phyloP scores from a whole-genome alignment of 2,113 vertebrate species.

The Aplodontia rufa region DNA sequence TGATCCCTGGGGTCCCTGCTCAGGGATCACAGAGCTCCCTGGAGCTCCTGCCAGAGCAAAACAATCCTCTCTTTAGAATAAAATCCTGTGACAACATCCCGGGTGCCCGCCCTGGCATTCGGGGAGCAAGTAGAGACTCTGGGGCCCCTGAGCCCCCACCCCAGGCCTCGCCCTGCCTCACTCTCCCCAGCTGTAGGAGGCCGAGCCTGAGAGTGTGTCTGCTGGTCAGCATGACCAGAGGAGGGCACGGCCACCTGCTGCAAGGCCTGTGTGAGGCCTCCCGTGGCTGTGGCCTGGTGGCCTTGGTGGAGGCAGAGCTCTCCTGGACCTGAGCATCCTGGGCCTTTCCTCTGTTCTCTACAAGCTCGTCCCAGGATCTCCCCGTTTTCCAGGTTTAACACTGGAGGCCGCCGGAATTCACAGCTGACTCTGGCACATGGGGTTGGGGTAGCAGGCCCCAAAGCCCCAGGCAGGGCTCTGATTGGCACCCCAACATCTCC shows the following conservation, averaged over 20 bases:
- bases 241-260: too few relatives aligned
- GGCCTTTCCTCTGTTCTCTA: not conserved
- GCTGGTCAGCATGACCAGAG: not conserved
- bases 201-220: not conserved
- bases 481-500: not conserved
- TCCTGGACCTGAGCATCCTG: not conserved
- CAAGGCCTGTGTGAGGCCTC: rapidly evolving
- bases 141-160: not conserved
- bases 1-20: not conserved
- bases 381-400: not conserved
- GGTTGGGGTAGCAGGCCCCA: not conserved
- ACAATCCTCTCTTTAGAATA: slow-evolving; percentile 29
- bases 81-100: not conserved
- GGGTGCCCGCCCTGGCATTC: not conserved
- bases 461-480: not conserved
- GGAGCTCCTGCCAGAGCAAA: slow-evolving; percentile 27
- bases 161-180: not conserved
- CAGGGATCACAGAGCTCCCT: not conserved
- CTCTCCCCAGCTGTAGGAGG: not conserved
- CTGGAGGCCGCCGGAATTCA: not conserved
- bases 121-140: not conserved
- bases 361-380: not conserved
- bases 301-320: not conserved
- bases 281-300: not conserved
- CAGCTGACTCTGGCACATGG: too few relatives aligned